phyloP scores from a whole-genome alignment of 2,888 invertebrate species.

The Nomada lathburiana region DNA sequence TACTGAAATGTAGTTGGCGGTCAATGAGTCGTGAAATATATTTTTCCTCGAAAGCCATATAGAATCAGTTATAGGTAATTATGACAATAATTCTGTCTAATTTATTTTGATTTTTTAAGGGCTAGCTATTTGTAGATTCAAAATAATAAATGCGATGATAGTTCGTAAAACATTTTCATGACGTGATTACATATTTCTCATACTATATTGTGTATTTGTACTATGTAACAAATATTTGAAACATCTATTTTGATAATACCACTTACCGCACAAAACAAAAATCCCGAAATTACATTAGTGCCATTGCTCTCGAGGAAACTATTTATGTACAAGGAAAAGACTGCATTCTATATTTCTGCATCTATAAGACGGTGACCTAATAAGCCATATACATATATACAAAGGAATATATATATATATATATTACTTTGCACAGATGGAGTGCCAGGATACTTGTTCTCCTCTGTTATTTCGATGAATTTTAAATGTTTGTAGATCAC shows the following conservation, averaged over 20 bases:
- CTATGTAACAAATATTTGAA: slow-evolving; percentile 60
- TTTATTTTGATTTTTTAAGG: slow-evolving; percentile 57
- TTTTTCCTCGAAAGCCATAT: slow-evolving; percentile 60
- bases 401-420: slow-evolving; percentile 42
- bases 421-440: slow-evolving; percentile 58
- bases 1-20: slow-evolving; percentile 75
- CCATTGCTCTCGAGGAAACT: slow-evolving; percentile 64
- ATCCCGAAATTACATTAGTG: slow-evolving; percentile 51
- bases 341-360: slow-evolving; percentile 74
- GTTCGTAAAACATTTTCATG: slow-evolving; percentile 48
- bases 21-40: slow-evolving; percentile 56
- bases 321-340: slow-evolving; percentile 62
- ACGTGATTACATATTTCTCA: slow-evolving; percentile 61
- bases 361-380: slow-evolving; percentile 69
- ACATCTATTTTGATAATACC: slow-evolving; percentile 59
- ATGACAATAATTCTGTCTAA: slow-evolving; percentile 75
- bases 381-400: slow-evolving; percentile 55
- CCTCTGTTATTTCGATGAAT: slow-evolving; percentile 68
- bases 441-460: slow-evolving; percentile 58
- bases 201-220: slow-evolving; percentile 66
- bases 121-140: slow-evolving; percentile 53
- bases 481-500: slow-evolving; percentile 70
- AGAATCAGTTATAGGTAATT: slow-evolving; percentile 65
- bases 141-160: slow-evolving; percentile 50
- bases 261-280: slow-evolving; percentile 68